These are phyloP conservation scores for Cyrtonyx montezumae DNA, from an alignment of 2,113 vertebrate genomes.

Conservation along the genomic window DNA sequence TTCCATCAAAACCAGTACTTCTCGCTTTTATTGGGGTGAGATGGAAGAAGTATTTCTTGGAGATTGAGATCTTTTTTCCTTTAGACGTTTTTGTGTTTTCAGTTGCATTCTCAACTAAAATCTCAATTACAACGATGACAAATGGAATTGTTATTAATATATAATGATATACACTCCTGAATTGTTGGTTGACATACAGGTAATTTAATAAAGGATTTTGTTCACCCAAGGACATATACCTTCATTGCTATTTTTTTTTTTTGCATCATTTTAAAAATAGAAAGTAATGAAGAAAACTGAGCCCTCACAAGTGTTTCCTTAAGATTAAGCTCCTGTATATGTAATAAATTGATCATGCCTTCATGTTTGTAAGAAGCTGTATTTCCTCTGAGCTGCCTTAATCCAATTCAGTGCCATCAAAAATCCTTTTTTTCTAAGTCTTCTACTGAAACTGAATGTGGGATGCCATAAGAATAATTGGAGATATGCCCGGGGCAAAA, in stretches of 20 bases:
- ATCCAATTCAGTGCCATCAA: background rate
- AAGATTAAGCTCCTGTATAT: background rate
- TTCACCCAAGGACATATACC: background rate
- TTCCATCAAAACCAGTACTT: background rate
- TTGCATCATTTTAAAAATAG: background rate
- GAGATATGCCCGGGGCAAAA: background rate
- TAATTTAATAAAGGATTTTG: background rate
- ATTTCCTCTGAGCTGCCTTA: background rate
- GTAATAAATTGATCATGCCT: background rate
- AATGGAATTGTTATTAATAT: background rate
- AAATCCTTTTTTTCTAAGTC: background rate
- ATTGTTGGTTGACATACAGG: background rate
- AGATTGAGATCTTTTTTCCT: background rate
- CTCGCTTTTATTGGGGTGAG: background rate
- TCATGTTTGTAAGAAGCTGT: background rate
- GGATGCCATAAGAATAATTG: background rate
- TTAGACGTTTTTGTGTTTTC: background rate
- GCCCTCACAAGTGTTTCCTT: background rate
- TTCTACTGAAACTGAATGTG: background rate
- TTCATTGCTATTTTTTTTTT: background rate
- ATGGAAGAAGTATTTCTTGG: background rate
- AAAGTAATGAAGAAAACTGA: background rate
- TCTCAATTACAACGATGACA: background rate
- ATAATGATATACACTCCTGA: accelerated
- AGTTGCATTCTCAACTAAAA: background rate